Base-by-base conservation (phyloP, 2,888 invertebrate genomes). In the Luperina nickerlii region DNA sequence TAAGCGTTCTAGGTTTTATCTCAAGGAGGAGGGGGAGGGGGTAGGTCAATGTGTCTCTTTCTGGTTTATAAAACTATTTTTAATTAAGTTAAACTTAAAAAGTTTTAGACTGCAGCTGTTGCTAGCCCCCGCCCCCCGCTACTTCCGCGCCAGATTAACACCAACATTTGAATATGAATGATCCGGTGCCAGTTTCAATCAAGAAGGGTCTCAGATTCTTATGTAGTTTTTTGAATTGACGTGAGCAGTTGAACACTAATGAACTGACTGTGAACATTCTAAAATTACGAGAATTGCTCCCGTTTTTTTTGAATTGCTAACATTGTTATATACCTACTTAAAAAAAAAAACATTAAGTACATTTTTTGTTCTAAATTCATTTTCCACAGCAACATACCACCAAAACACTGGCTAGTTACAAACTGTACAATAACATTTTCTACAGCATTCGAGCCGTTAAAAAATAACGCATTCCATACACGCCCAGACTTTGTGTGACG, bases 401-500 rank as follows among this genome's bases (percentile, higher is more conserved):
- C 24, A 70, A 54, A 63, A 73, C 38, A 69, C 72, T 73, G 85
- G 65, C 72, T 75, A 72, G 81, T 81, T 85, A 85, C 81, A 80
- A 73, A 79, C 62, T 74, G 45, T 71, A 70, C 72, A 66, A 78
- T 77, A 54, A 74, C 73, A 76, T 78, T 78, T 78, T 60, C 27
- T 57, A 73, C 48, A 54, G n/a, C 75, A 66, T 81, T 70, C 48
- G 57, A 62, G 67, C 73, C 76, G 77, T 88, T 80, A 84, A 88
- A 89, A 85, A 83, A 81, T 88, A 89, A 85, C 66, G 74, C 86
- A 88, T 89, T 89, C 88, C 69, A 78, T 68, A 72, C 88, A 87
- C 88, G 84, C 76, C 62, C 45, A 27, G 72, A 76, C 76, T 76
- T 83, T 74, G 11, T 79, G 63, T 74, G 81, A 78, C 70, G 80